A percentile compares a stretch with the other conserved stretches of the same genome.
Conservation (phyloP, 2,113 vertebrate genomes). For the Dipodomys stephensi region DNA sequence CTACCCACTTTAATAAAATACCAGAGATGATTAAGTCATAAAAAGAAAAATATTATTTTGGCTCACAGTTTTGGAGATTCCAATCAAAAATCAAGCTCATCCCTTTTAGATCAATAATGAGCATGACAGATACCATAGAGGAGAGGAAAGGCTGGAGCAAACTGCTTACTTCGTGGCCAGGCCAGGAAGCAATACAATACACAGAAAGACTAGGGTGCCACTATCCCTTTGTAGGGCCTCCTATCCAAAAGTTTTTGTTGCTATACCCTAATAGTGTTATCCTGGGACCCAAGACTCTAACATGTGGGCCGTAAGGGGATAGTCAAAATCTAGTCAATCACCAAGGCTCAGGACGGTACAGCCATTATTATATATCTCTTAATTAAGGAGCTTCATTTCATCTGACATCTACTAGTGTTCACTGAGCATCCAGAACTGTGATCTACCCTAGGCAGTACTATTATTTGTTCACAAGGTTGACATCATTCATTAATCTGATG, state of each 20-base stretch:
- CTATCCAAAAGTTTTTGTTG: neutral
- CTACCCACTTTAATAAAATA: neutral
- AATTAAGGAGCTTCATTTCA: neutral
- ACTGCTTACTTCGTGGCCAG: neutral
- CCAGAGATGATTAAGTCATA: neutral
- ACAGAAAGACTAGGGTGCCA: too few species aligned
- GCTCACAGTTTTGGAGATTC: neutral
- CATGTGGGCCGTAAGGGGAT: too few species aligned
- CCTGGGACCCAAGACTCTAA: neutral
- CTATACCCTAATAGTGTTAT: too few species aligned
- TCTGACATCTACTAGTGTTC: neutral
- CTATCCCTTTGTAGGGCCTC: neutral
- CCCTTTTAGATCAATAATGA: neutral
- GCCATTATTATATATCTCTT: neutral
- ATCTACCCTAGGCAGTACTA: neutral
- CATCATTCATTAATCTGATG: neutral
- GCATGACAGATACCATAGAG: neutral
- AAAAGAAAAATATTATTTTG: neutral
- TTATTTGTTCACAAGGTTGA: constrained; percentile 23
- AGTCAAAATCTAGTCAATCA: neutral
- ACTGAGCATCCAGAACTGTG: neutral
- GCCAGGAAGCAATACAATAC: too few species aligned
- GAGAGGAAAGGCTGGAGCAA: neutral
- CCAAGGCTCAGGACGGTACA: neutral
- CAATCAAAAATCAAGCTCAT: too few species aligned